Evolutionary conservation across 2,888 invertebrate species (phyloP), one percentile per base, ranked within the genome.

Genomic region (Microctonus aethiopoides): DNA sequence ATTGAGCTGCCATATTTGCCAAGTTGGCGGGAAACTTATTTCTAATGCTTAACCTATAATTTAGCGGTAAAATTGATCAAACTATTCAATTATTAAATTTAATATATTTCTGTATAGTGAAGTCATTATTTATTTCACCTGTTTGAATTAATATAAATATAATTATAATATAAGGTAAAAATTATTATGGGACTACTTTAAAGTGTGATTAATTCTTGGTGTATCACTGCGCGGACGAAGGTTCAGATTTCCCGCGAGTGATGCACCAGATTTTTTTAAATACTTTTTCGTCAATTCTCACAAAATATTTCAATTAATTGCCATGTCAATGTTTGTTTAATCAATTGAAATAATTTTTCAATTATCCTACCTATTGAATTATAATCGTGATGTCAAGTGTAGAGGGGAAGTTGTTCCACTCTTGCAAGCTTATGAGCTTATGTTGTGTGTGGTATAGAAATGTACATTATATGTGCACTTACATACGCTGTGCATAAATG

Each of bases 21-120:
- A 64, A 65, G 60, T 74, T 75, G 74, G 75, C 74, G 75, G 74
- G 72, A 75, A 75, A 73, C 7, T 56, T 20, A 63, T 32, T 57
- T 9, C 16, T 46, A 1, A 46, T 20, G 20, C 7, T 36, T 46
- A 46, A 46, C 46, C 46, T 46, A 46, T 46, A 46, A 46, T 20
- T 46, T 46, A 7, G 5, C 10, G 10, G 16, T 16, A 46, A 1
- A 0, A 46, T 46, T 46, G 20, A 4, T 0, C 4, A 6, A 46
- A 4, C 9, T 16, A 7, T 7, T 2, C 16, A n/a, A 0, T 9
- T 1, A 3, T 20, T n/a, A 7, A 3, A 7, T 20, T 1, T 0
- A 46, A 7, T 16, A 46, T 46, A 16, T 46, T 1, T 7, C 9
- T 46, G 2, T 5, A 39, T 3, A 3, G n/a, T 39, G 13, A 13